Evolutionary conservation across 2,797 vertebrate genomes (phyloP).

Genomic region (Pyrocephalus nanus): DNA sequence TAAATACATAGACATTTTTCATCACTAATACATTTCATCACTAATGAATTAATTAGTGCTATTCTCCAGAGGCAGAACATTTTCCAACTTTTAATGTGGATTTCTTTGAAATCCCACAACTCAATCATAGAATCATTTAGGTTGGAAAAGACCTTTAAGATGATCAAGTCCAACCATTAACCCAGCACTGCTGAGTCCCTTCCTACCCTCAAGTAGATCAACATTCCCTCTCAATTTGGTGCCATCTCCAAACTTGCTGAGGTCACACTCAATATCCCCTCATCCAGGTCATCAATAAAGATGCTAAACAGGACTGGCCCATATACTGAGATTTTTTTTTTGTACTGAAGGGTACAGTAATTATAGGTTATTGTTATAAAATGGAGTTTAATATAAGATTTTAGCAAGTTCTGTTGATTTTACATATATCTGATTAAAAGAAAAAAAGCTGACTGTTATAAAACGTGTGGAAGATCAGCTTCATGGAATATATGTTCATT

Average conservation of each 20-base stretch:
- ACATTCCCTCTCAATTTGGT: neutral
- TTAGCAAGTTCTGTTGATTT: neutral
- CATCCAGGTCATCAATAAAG: too few relatives aligned
- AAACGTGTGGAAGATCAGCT: neutral
- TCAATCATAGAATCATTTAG: neutral
- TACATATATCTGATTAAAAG: neutral
- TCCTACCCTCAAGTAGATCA: neutral
- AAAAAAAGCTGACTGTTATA: neutral
- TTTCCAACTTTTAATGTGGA: neutral
- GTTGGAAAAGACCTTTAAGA: neutral
- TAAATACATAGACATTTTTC: constrained; percentile 40
- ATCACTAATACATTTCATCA: constrained; percentile 27
- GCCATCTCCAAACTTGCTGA: neutral
- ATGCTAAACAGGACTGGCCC: neutral
- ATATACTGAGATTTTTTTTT: neutral
- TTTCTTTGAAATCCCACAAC: constrained; percentile 24
- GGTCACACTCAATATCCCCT: too few relatives aligned
- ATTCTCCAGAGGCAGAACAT: constrained; percentile 8
- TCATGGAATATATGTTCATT: neutral
- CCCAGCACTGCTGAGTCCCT: fast-evolving
- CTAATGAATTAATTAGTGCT: constrained; percentile 54
- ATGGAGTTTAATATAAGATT: neutral
- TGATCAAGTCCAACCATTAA: neutral
- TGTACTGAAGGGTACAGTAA: neutral
- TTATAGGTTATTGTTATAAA: neutral